Evolutionary conservation across 2,113 vertebrate species (phyloP).

Genomic region (Prunella fulvescens): DNA sequence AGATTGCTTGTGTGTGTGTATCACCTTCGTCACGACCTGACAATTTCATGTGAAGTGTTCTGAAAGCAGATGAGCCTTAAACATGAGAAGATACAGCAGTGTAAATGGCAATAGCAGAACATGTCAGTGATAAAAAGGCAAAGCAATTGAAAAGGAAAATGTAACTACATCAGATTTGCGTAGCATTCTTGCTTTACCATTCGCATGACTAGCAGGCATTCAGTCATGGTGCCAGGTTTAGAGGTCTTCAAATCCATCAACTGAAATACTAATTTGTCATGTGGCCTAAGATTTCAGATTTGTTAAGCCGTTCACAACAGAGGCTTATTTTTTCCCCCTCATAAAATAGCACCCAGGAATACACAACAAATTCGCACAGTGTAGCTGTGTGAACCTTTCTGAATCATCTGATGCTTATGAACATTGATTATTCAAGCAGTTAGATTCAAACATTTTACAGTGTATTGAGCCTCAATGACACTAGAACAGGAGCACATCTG

Average conservation of each 20-base stretch:
- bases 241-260: not conserved
- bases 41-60: not conserved
- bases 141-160: not conserved
- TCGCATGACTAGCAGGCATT: not conserved
- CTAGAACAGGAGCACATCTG: not conserved
- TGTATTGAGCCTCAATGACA: not conserved
- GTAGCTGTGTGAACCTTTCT: not conserved
- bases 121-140: not conserved
- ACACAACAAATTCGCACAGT: not conserved
- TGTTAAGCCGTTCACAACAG: not conserved
- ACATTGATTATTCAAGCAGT: slow-evolving; percentile 35
- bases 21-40: not conserved
- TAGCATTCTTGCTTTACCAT: not conserved
- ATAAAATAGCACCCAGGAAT: slow-evolving; percentile 15
- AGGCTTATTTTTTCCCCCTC: not conserved
- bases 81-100: not conserved
- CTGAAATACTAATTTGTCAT: not conserved
- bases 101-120: not conserved
- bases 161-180: not conserved
- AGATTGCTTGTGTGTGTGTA: not conserved
- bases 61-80: slow-evolving; percentile 31
- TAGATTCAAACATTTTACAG: slow-evolving; percentile 5
- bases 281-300: not conserved
- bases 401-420: not conserved
- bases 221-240: not conserved